Conservation (phyloP, 2,888 invertebrate genomes). For the Hoplodrina ambigua region DNA sequence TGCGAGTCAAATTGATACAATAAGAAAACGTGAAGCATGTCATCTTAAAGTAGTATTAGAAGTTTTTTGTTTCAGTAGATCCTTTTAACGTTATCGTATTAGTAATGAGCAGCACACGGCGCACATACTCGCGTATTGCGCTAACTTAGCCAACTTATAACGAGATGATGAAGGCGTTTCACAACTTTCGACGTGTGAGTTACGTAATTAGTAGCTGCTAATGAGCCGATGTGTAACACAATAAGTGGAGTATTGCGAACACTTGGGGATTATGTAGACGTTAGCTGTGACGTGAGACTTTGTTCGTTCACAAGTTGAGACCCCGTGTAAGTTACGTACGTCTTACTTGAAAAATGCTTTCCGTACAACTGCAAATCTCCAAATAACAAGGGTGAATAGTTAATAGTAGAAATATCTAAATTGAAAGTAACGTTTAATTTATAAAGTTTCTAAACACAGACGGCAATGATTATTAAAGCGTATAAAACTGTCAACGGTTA, state of each 20-base stretch:
- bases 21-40: no score
- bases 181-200: conserved; percentile 32
- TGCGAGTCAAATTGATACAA: no score
- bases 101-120: background rate
- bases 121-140: conserved; percentile 1
- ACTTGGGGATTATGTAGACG: conserved; percentile 1
- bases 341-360: no score
- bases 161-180: conserved; percentile 29
- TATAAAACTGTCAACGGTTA: no score
- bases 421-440: no score
- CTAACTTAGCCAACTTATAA: conserved; percentile 39
- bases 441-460: no score
- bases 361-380: no score
- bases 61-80: background rate
- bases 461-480: no score
- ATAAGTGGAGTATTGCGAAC: conserved; percentile 16
- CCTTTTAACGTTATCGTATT: background rate
- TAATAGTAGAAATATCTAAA: no score
- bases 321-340: no score
- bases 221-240: conserved; percentile 33
- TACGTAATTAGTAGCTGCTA: conserved; percentile 37
- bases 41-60: no score
- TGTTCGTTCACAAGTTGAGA: background rate
- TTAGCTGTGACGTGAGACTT: background rate
- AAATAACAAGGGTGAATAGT: no score